Evolutionary conservation across 2,113 vertebrate genomes (phyloP).

Genomic region (Callithrix jacchus): DNA sequence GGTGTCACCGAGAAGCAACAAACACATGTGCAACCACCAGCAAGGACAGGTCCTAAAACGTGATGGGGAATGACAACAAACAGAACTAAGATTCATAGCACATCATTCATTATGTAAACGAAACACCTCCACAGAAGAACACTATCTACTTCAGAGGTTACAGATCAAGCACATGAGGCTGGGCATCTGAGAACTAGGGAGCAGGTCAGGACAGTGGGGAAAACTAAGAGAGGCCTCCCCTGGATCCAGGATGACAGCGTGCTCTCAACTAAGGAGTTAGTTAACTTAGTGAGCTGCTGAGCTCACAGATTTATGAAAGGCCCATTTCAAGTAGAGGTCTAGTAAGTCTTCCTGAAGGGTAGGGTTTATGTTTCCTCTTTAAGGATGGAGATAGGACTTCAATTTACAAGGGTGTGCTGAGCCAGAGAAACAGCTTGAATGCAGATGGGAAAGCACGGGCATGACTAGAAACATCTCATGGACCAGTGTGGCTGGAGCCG

Average conservation of each 20-base stretch:
- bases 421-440: neutral
- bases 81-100: neutral
- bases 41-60: neutral
- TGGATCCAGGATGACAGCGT: neutral
- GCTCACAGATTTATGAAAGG: neutral
- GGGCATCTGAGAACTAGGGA: neutral
- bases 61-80: neutral
- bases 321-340: neutral
- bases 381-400: neutral
- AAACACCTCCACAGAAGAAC: neutral
- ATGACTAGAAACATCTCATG: neutral
- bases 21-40: neutral
- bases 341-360: neutral
- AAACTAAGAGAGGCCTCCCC: neutral
- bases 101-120: too few species aligned
- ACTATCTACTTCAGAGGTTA: neutral
- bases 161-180: neutral
- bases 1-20: neutral
- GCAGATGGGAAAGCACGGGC: neutral
- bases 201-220: neutral
- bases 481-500: fast-evolving
- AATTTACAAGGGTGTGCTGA: neutral
- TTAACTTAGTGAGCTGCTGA: too few species aligned
- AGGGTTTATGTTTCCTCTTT: neutral
- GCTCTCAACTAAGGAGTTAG: neutral